Base-by-base conservation (phyloP, 2,888 invertebrate species). In the Caenorhabditis sulstoni region DNA sequence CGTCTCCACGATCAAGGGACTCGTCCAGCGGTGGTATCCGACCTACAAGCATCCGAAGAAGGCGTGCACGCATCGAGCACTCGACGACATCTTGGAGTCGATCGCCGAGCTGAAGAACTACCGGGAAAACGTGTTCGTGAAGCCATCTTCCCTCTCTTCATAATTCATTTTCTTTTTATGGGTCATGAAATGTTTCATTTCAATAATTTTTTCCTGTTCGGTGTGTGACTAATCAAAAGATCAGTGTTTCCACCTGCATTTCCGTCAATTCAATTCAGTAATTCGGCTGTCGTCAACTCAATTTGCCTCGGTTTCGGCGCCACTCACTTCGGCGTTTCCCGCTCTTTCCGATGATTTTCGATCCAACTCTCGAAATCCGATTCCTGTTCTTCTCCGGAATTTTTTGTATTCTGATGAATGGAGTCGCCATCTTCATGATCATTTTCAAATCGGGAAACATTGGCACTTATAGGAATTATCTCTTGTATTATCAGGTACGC, bases 1-100 rank as follows among this genome's bases (percentile, higher is more conserved):
- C 92, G 96, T 97, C 1, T 95, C 95, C 41, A 93, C 95, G 0
- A 91, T 98, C 18, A 97, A 96, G 37, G 79, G 79, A 18, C 68
- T 79, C 14, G 79, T 79, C 23, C 84, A 84, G 29, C 83, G 90
- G 16, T 97, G 97, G 96, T 94, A 94, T 91, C 93, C 93, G 2
- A 91, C 92, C 45, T 79, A 75, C 18, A 75, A 85, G 12, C 89
- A 88, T 29, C 91, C 91, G 37, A 76, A 77, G 53, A 92, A 91
- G 78, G 81, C 77, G 61, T 52, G 74, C 3, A 82, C 87, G 11
- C 91, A 92, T 86, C 91, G 92, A n/a, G 92, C 92, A n/a, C 80
- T 92, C 62, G 93, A 93, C 87, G 97, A 97, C 91, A 95, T 97
- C 67, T 92, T 92, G 53, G 84, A 86, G 44, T 79, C 79, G 29